These are phyloP conservation scores for Hylaeus anthracinus DNA, from an alignment of 1,140 invertebrate species.

Conservation along the genomic window DNA sequence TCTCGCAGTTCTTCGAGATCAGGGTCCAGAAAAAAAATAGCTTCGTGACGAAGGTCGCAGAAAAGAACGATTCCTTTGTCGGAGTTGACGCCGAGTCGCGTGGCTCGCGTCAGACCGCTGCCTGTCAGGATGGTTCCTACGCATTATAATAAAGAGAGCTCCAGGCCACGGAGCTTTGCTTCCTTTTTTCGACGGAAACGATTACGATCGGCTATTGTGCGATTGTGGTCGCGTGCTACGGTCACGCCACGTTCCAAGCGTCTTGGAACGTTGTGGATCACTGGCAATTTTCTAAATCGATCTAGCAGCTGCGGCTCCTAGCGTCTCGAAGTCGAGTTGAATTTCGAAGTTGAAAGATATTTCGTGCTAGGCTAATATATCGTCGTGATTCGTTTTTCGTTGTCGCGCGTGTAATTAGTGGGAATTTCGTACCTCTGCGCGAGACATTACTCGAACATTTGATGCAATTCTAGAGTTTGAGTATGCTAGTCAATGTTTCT, in stretches of 20 bases:
- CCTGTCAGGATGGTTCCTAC: constrained; percentile 30
- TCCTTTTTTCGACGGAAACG: constrained; percentile 65
- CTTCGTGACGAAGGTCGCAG: neutral
- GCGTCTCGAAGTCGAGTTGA: neutral
- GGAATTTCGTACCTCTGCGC: too few species aligned
- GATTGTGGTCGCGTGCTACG: constrained; percentile 71
- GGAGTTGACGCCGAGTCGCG: constrained; percentile 37
- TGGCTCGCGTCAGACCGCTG: constrained; percentile 59
- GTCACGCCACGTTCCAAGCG: constrained; percentile 70
- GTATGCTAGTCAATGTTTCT: too few species aligned
- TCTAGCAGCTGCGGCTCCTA: constrained; percentile 63
- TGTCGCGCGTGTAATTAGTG: too few species aligned
- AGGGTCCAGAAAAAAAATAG: neutral
- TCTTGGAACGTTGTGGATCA: constrained; percentile 37
- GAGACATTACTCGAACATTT: too few species aligned
- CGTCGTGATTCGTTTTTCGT: too few species aligned
- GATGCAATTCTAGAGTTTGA: too few species aligned
- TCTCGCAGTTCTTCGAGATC: neutral
- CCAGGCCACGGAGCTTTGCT: constrained; percentile 16
- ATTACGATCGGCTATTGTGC: constrained; percentile 63
- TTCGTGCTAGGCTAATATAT: constrained; percentile 21
- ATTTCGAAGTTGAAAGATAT: neutral
- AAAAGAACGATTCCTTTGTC: constrained; percentile 16
- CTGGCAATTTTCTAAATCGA: constrained; percentile 74
- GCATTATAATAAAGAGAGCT: constrained; percentile 48